Base-by-base conservation (phyloP, 2,113 vertebrate genomes). In the Bufo bufo region DNA sequence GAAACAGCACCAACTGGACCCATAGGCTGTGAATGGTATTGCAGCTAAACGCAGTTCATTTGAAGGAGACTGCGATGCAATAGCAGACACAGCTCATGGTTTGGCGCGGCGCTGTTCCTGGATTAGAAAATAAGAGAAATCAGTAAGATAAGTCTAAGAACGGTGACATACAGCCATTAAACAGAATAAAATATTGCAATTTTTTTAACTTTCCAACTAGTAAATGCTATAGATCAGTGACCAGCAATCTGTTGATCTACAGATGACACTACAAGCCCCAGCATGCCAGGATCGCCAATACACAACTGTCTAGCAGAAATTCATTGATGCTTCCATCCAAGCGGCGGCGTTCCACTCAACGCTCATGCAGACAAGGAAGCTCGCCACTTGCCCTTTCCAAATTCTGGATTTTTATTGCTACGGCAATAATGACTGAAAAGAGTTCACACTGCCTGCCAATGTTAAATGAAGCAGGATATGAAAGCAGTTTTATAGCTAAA, bases 391-490 rank as follows among this genome's bases (percentile, higher is more conserved):
- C 23, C 65, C 17, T 16, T 71, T 72, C 61, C 66, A 85, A 56
- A 72, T 72, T 71, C 8, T 11, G 23, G 14, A 43, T 19, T 59
- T 59, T 77, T 59, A 85, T n/a, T n/a, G 71, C 33, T 85, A 19
- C 72, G 13, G 52, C 54, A 17, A 61, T 85, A 72, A 85, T 43
- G 49, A 85, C 33, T n/a, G 43, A 75, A 74, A 59, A 77, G 17
- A 85, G 47, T 47, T 56, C 66, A 13, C 33, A 0, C 58, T 23
- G 14, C 4, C 82, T 71, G 66, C 65, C 66, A 84, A 69, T 10
- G 47, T 8, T 84, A 52, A 54, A 84, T 66, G 47, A 45, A 45
- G 78, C 78, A 81, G 56, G 56, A 81, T 75, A 75, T 75, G 72
- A 75, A 75, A 50, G 45, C 16, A 19, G 7, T 19, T 20, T 75